A percentile compares a stretch with the other conserved stretches of the same genome.
Conservation (phyloP, 2,797 vertebrate genomes). For the Telmatherina bonti region DNA sequence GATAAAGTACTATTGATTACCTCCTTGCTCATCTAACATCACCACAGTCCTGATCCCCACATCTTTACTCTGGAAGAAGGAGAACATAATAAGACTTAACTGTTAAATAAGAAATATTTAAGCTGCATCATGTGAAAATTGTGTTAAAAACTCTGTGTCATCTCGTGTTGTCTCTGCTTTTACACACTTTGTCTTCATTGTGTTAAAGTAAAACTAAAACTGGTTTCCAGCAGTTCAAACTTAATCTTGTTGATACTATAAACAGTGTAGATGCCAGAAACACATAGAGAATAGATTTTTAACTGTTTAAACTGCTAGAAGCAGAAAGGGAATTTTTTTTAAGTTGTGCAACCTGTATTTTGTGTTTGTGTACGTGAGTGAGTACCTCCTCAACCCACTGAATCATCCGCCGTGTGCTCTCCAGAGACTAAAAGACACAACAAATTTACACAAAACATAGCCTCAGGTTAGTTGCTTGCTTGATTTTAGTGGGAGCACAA, state of each 20-base stretch:
- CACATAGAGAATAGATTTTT: too few species aligned
- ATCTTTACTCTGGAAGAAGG: constrained; percentile 84
- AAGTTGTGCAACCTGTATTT: too few species aligned
- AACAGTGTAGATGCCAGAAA: too few species aligned
- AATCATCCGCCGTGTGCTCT: constrained; percentile 85
- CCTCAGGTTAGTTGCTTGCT: too few species aligned
- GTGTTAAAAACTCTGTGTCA: too few species aligned
- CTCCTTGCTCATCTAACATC: constrained; percentile 90
- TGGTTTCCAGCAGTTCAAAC: not conserved
- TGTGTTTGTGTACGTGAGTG: constrained; percentile 13
- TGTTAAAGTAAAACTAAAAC: too few species aligned
- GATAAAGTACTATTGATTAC: constrained; percentile 62
- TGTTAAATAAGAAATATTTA: too few species aligned
- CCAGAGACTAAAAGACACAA: constrained; percentile 81
- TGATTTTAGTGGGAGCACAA: too few species aligned
- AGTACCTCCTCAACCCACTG: constrained; percentile 85
- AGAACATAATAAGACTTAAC: not conserved
- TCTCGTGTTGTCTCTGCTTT: not conserved
- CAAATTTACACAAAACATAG: not conserved
- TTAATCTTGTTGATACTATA: too few species aligned
- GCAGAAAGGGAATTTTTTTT: too few species aligned
- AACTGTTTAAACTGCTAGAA: too few species aligned
- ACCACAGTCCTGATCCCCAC: constrained; percentile 86
- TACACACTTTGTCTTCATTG: not conserved
- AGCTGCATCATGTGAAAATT: too few species aligned